Conservation (phyloP, 2,113 vertebrate genomes). For the Corythaixoides concolor region DNA sequence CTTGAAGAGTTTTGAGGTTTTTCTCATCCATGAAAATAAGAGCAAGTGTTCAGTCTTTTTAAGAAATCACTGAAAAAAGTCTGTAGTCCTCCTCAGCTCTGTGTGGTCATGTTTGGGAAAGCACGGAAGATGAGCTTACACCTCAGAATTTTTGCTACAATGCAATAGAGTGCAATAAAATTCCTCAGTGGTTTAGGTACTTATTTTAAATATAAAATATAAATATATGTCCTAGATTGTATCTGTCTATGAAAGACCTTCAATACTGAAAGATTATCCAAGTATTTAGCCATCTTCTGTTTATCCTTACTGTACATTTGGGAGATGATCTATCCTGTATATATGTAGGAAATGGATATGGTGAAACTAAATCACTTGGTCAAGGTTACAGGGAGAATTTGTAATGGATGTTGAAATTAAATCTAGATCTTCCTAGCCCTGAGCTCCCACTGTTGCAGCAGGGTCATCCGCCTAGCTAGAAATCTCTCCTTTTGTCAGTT, state of each 20-base stretch:
- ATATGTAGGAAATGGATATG: neutral
- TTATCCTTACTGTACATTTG: neutral
- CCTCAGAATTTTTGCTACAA: neutral
- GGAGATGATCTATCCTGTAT: neutral
- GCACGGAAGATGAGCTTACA: neutral
- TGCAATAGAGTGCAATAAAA: neutral
- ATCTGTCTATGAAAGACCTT: neutral
- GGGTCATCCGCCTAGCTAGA: neutral
- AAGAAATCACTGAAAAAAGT: neutral
- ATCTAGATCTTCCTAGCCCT: neutral
- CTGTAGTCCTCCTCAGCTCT: neutral
- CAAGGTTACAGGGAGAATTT: slow-evolving; percentile 23
- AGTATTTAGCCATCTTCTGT: neutral
- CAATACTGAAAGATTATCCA: neutral
- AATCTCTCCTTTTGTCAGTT: neutral
- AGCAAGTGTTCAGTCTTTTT: neutral
- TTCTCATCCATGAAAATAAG: neutral
- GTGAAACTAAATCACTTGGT: slow-evolving; percentile 17
- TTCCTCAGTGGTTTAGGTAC: neutral
- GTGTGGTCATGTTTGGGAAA: neutral
- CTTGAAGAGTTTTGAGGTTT: neutral
- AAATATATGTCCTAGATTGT: neutral
- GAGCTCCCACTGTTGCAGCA: neutral
- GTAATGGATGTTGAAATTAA: slow-evolving; percentile 17
- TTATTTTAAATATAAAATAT: no score